phyloP scores from a whole-genome alignment of 2,797 vertebrate genomes.

The Gymnoscopelus braueri region DNA sequence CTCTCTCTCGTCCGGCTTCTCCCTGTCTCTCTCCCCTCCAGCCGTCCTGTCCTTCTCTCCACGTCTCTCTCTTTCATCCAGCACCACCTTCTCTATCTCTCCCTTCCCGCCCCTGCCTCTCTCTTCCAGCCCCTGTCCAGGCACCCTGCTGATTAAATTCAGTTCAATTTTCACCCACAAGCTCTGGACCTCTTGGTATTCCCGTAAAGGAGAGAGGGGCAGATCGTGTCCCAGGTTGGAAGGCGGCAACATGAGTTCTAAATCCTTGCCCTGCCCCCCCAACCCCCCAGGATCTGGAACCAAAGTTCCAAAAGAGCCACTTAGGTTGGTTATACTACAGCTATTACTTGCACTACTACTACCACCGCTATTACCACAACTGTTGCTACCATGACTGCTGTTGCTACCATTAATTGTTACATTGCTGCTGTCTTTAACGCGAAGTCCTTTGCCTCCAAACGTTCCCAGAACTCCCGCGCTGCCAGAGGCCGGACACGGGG shows the following conservation, averaged over 20 bases:
- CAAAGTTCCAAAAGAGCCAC: slow-evolving; percentile 82
- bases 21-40: slow-evolving; percentile 35
- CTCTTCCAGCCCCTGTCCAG: slow-evolving; percentile 76
- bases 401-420: slow-evolving; percentile 50
- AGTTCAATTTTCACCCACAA: slow-evolving; percentile 98
- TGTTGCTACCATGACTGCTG: slow-evolving; percentile 46
- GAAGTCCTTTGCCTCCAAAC: slow-evolving; percentile 65
- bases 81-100: slow-evolving; percentile 41
- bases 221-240: slow-evolving; percentile 82
- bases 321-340: slow-evolving; percentile 86
- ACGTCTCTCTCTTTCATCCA: slow-evolving; percentile 35
- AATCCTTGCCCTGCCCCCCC: slow-evolving; percentile 81
- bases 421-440: slow-evolving; percentile 62
- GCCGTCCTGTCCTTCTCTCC: slow-evolving; percentile 45
- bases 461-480: slow-evolving; percentile 37
- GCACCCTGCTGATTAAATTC: slow-evolving; percentile 88
- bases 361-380: slow-evolving; percentile 37
- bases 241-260: slow-evolving; percentile 79
- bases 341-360: slow-evolving; percentile 77
- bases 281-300: slow-evolving; percentile 85
- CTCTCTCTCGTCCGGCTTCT: slow-evolving; percentile 24
- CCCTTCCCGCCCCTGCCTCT: slow-evolving; percentile 29
- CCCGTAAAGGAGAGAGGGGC: slow-evolving; percentile 87
- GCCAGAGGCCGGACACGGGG: slow-evolving; percentile 42
- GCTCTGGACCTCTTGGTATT: slow-evolving; percentile 88